Evolutionary conservation across 2,888 invertebrate genomes (phyloP).

Genomic region (Seira ritae): DNA sequence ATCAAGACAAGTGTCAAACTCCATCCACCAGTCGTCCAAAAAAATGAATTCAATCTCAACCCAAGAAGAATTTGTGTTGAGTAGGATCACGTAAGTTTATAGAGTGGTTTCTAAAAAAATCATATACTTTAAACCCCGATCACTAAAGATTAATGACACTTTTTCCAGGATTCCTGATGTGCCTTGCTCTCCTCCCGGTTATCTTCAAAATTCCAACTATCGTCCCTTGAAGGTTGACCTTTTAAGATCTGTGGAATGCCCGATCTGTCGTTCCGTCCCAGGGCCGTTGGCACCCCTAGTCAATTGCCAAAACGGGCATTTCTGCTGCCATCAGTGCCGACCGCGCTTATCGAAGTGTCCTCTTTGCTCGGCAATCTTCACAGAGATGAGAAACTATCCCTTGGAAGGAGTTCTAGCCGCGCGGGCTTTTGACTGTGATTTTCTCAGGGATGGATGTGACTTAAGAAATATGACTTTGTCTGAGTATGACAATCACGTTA

Average conservation of each 20-base stretch:
- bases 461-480: slow-evolving; percentile 42
- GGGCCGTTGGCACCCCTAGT: slow-evolving; percentile 52
- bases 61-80: no score
- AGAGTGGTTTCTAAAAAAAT: no score
- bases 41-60: no score
- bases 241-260: slow-evolving; percentile 58
- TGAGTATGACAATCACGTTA: slow-evolving; percentile 61
- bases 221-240: slow-evolving; percentile 46
- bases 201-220: slow-evolving; percentile 16
- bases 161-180: not conserved
- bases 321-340: slow-evolving; percentile 50
- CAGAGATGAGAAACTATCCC: slow-evolving; percentile 65
- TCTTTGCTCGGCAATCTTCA: slow-evolving; percentile 58
- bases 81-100: no score
- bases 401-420: slow-evolving; percentile 55
- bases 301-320: slow-evolving; percentile 66
- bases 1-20: no score
- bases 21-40: no score
- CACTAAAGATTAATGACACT: no score
- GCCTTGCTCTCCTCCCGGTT: not conserved
- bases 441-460: slow-evolving; percentile 46
- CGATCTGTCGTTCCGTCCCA: slow-evolving; percentile 60
- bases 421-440: slow-evolving; percentile 52
- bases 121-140: no score
- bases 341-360: slow-evolving; percentile 51